Conservation (phyloP, 2,797 vertebrate species). For the Mormyrops boulengeri region DNA sequence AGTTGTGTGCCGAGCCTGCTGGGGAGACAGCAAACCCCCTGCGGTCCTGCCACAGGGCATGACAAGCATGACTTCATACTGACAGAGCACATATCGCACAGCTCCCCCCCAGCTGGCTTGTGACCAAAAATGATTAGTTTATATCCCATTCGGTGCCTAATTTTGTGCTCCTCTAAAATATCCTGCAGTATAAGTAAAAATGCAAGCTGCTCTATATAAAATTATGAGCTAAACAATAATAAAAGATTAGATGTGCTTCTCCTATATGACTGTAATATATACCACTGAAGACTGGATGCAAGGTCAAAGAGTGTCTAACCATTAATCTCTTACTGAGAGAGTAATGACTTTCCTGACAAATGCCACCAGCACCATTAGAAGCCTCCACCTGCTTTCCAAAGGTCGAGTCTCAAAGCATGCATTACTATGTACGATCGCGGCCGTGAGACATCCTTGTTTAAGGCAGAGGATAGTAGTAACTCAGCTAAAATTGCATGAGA, state of each 20-base stretch:
- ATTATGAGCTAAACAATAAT: conserved; percentile 3
- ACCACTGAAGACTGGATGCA: background rate
- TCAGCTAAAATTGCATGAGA: background rate
- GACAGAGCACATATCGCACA: background rate
- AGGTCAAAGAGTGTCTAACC: background rate
- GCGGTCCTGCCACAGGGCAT: background rate
- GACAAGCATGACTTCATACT: background rate
- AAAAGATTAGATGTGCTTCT: background rate
- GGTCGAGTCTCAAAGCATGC: background rate
- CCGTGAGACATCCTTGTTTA: background rate
- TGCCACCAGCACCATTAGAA: background rate
- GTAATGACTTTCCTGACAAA: background rate
- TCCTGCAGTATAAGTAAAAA: background rate
- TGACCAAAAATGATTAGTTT: background rate
- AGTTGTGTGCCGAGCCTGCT: background rate
- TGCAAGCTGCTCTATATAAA: background rate
- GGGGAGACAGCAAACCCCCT: background rate
- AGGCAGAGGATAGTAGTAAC: background rate
- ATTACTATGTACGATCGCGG: background rate
- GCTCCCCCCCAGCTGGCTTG: background rate
- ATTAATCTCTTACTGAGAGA: conserved; percentile 4
- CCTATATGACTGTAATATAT: background rate
- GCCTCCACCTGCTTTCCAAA: background rate
- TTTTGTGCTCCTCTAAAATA: background rate
- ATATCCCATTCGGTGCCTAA: background rate